A percentile compares a stretch with the other conserved stretches of the same genome.
Conservation (phyloP, 2,888 invertebrate species). For the Chloroclystis v-ata region DNA sequence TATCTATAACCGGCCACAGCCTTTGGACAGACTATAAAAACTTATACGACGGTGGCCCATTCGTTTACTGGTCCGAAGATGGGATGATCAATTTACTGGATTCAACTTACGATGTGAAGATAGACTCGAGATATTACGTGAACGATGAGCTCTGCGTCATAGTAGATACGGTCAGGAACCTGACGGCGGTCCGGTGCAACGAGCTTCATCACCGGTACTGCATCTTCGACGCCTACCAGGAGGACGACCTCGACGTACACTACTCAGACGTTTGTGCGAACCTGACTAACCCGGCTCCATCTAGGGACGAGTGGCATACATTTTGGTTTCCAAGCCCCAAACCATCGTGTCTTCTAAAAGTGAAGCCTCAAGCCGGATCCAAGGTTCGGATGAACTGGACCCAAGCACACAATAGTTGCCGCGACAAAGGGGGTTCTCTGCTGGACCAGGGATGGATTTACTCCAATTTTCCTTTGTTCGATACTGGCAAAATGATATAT, state of each 20-base stretch:
- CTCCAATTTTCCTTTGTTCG: conserved; percentile 42
- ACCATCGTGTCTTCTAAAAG: conserved; percentile 51
- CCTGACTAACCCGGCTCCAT: background rate
- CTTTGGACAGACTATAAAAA: conserved; percentile 69
- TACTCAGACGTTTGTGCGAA: background rate
- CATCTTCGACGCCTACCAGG: conserved; percentile 53
- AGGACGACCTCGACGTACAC: conserved; percentile 34
- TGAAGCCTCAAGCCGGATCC: conserved; percentile 19
- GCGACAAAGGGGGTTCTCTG: conserved; percentile 46
- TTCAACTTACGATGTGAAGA: conserved; percentile 43
- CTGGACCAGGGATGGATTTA: conserved; percentile 66
- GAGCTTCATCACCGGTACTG: conserved; percentile 61
- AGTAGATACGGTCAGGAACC: conserved; percentile 47
- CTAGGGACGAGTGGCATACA: conserved; percentile 30
- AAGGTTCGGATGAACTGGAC: conserved; percentile 60
- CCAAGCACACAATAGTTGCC: conserved; percentile 38
- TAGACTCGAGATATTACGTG: conserved; percentile 35
- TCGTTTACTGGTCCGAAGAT: conserved; percentile 57
- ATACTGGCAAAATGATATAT: conserved; percentile 30
- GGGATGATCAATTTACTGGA: conserved; percentile 41
- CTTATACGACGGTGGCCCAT: conserved; percentile 63
- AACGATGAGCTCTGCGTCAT: conserved; percentile 58
- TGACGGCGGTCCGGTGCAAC: conserved; percentile 54
- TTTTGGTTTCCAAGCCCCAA: conserved; percentile 49
- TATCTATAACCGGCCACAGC: conserved; percentile 40